A percentile compares a stretch with the other conserved stretches of the same genome.
Conservation (phyloP, 2,113 vertebrate species). For the Phoenicopterus ruber region DNA sequence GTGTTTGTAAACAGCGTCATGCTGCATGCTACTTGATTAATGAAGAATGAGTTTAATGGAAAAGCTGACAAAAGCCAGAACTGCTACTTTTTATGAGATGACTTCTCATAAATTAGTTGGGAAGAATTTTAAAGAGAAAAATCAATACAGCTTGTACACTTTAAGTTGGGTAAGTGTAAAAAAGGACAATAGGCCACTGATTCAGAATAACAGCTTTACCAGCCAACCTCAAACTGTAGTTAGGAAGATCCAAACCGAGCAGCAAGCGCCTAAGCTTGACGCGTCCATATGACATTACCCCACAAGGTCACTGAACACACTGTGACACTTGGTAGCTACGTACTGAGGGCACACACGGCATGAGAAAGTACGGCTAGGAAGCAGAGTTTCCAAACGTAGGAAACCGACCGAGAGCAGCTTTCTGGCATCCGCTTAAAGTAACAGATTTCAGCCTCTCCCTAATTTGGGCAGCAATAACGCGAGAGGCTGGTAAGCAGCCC, state of each 20-base stretch:
- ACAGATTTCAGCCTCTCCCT: not conserved
- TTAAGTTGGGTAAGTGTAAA: not conserved
- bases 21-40: not conserved
- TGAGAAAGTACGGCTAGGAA: not conserved
- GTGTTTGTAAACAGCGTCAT: not conserved
- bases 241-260: not conserved
- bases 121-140: not conserved
- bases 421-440: not conserved
- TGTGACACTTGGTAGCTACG: rapidly evolving
- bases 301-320: not conserved
- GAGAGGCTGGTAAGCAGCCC: not conserved
- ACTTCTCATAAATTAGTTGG: not conserved
- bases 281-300: rapidly evolving
- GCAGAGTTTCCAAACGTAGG: not conserved
- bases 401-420: not conserved
- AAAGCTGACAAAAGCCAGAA: not conserved
- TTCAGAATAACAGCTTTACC: not conserved
- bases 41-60: not conserved
- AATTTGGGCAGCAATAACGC: not conserved
- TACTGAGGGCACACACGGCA: not conserved
- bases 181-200: not conserved
- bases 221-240: not conserved
- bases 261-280: not conserved
- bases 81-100: not conserved
- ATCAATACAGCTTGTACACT: not conserved